Percentiles rank a stretch among this genome's conserved stretches.
phyloP scores from a whole-genome alignment of 2,888 invertebrate species.

The Sminthurides aquaticus region DNA sequence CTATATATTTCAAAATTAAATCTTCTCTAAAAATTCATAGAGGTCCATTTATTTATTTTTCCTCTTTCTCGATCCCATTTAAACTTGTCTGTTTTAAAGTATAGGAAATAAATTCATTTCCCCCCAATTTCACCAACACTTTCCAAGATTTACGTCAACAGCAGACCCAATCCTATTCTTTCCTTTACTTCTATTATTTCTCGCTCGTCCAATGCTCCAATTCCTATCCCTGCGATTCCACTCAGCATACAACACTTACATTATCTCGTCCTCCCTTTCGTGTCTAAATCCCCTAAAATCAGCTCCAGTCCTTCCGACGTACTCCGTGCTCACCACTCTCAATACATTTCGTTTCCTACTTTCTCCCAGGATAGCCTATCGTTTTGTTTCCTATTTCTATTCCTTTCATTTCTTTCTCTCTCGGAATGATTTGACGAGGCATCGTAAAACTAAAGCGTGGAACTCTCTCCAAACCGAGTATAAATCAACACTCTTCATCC shows the following conservation, averaged over 20 bases:
- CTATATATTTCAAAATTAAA: neutral
- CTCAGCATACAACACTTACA: too few species aligned
- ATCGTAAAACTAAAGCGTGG: neutral
- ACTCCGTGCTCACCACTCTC: too few species aligned
- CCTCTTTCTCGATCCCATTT: neutral
- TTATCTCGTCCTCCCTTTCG: neutral
- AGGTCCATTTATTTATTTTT: neutral
- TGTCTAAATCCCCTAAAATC: neutral
- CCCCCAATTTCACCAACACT: neutral
- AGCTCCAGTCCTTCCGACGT: too few species aligned
- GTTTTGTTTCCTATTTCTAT: too few species aligned
- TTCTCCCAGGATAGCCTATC: too few species aligned
- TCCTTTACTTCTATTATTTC: neutral
- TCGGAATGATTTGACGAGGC: neutral
- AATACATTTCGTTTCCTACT: too few species aligned
- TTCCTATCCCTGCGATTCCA: too few species aligned
- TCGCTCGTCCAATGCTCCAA: too few species aligned
- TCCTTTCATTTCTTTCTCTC: too few species aligned
- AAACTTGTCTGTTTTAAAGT: neutral
- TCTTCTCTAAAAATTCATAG: neutral
- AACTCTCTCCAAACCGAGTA: neutral
- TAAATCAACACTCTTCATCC: neutral
- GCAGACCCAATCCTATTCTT: neutral
- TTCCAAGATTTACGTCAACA: neutral
- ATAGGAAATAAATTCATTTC: neutral